Evolutionary conservation across 2,113 vertebrate genomes (phyloP), one percentile per base, ranked within the genome.

Genomic region (Tylochromis polylepis): DNA sequence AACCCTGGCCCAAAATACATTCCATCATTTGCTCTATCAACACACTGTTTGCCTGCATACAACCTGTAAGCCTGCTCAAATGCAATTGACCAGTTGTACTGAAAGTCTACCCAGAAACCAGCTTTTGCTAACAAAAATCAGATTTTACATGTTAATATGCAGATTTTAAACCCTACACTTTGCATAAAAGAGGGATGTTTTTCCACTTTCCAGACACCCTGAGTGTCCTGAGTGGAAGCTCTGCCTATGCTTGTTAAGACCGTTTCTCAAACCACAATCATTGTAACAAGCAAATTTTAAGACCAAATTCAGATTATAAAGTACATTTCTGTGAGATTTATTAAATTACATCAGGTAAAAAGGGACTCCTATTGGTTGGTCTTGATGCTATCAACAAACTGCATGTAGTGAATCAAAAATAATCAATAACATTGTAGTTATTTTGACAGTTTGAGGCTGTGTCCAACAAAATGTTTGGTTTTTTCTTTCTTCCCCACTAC

Each of bases 401-500:
- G 24, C 43, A 75, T 20, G 3, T 31, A 20, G 70, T 51, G 16
- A 51, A 77, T 51, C 18, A 77, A 77, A 0, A 49, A 51, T 12
- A 20, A 51, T 77, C 43, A 51, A 14, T 38, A 67, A 22, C 5
- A 8, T 60, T 11, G 8, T 60, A 34, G 2, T 60, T 60, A 60
- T 70, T 70, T 43, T 43, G 38, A 70, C 9, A 75, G 41, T 49
- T 75, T 29, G 41, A 20, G 67, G 67, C 67, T 29, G 15, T 3
- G 24, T 27, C 41, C 43, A 31, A 29, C 4, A 2, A 3, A 75
- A 7, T 6, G 1, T 3, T 18, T n/a, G n/a, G n/a, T n/a, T 20
- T 4, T 0, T 0, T 1, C 5, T n/a, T n/a, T n/a, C n/a, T n/a
- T n/a, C 41, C 70, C 22, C 24, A 49, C 22, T 0, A 9, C 43